These are phyloP conservation scores for Drosophila sechellia DNA, from an alignment of 1,140 invertebrate species.

Conservation along the genomic window DNA sequence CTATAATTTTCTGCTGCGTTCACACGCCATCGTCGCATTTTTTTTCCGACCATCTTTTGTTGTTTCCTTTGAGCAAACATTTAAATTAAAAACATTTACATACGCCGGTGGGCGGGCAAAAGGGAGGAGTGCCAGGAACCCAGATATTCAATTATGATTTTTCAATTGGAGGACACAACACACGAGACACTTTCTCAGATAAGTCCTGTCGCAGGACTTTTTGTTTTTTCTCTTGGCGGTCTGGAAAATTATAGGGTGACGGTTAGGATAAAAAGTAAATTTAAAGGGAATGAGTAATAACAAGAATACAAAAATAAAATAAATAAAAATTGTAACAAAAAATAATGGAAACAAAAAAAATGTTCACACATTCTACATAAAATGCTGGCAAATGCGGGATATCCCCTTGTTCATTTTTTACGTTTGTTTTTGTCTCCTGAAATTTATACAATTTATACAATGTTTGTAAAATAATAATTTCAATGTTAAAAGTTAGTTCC, in stretches of 20 bases:
- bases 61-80: slow-evolving; percentile 74
- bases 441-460: too few species aligned
- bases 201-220: slow-evolving; percentile 36
- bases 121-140: slow-evolving; percentile 57
- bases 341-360: too few species aligned
- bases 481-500: too few species aligned
- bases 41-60: slow-evolving; percentile 48
- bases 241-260: slow-evolving; percentile 1
- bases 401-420: too few species aligned
- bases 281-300: background rate
- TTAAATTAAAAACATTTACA: slow-evolving; percentile 83
- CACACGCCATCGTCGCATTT: slow-evolving; percentile 81
- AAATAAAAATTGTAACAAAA: too few species aligned
- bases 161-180: slow-evolving; percentile 55
- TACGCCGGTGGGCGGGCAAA: slow-evolving; percentile 29
- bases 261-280: background rate
- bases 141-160: slow-evolving; percentile 81
- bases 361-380: too few species aligned
- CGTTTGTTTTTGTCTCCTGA: too few species aligned
- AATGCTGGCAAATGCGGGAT: too few species aligned
- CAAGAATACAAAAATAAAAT: background rate
- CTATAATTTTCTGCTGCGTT: slow-evolving; percentile 80
- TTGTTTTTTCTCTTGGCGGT: background rate
- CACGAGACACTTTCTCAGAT: slow-evolving; percentile 65
- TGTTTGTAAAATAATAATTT: too few species aligned